Base-by-base conservation (phyloP, 2,888 invertebrate genomes). In the Catocala sponsa region DNA sequence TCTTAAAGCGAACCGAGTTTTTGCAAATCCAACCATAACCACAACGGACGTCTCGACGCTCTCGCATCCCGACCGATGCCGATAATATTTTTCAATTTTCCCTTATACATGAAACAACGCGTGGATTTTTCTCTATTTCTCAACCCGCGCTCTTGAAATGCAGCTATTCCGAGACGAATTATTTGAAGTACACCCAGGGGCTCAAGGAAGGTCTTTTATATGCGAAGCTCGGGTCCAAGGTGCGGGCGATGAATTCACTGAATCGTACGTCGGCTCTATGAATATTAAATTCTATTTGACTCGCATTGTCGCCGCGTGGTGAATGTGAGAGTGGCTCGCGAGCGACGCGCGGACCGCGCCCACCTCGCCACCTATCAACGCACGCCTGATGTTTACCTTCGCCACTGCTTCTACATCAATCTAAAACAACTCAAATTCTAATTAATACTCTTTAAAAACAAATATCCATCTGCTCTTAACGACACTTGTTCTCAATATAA, bases 241-340 rank as follows among this genome's bases (percentile, higher is more conserved):
- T 91, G 91, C 89, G 91, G 89, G 83, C 91, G 86, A 91, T 91
- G 92, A 90, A 91, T 93, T 94, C 93, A 91, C 87, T 91, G 92
- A 94, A 92, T 93, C 90, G 91, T 90, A 91, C 88, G 91, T 88
- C 88, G 87, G 84, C 89, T 91, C 93, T 92, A 93, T 94, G 92
- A 93, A 94, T 94, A 92, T 92, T 92, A 93, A 92, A 92, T 91
- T 92, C 86, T 91, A 94, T 94, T 92, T 91, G 90, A 88, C 86
- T 85, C 87, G 87, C 84, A 92, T 91, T 93, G 91, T 92, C 88
- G 87, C 80, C 84, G 88, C 88, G 87, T 80, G 81, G 86, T 87
- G 89, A 90, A 89, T 91, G 88, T 89, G 79, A 84, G 88, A 88
- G 85, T 86, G 78, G 66, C 62, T 67, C 59, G 71, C 73, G 82